These are phyloP conservation scores for Eidolon helvum DNA, from an alignment of 2,113 vertebrate species.

Conservation along the genomic window DNA sequence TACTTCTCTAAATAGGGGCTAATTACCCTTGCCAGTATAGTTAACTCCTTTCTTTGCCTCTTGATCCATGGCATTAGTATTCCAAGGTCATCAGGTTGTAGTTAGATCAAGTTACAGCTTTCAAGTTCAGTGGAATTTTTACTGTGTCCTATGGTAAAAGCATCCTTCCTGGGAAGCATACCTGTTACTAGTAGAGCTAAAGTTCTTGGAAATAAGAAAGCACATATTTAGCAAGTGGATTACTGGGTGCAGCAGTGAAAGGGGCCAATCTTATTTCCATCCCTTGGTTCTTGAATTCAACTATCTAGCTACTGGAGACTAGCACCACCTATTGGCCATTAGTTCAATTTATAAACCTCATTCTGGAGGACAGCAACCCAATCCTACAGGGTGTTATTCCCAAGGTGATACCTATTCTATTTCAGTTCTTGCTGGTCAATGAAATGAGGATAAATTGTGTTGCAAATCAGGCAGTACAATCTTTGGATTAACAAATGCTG, in stretches of 20 bases:
- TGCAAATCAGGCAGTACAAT: neutral
- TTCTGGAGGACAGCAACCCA: neutral
- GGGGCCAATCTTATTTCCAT: neutral
- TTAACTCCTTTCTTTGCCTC: neutral
- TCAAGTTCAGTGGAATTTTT: neutral
- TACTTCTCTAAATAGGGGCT: no score
- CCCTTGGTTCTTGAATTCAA: neutral
- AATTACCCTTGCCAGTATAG: neutral
- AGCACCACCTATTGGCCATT: neutral
- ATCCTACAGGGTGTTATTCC: neutral
- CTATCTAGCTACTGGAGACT: neutral
- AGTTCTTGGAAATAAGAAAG: neutral
- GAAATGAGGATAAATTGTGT: neutral
- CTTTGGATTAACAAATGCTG: neutral
- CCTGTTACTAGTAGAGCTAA: neutral
- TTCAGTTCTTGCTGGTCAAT: neutral
- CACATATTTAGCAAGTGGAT: neutral
- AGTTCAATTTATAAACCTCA: neutral
- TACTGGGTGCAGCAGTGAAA: neutral
- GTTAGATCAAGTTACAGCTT: neutral
- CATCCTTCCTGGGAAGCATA: neutral
- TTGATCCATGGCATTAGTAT: neutral
- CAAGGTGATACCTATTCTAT: neutral
- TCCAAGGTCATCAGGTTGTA: neutral
- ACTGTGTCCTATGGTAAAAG: neutral